A percentile compares a stretch with the other conserved stretches of the same genome.
Conservation (phyloP, 2,888 invertebrate genomes). For the Isoperla grammatica region DNA sequence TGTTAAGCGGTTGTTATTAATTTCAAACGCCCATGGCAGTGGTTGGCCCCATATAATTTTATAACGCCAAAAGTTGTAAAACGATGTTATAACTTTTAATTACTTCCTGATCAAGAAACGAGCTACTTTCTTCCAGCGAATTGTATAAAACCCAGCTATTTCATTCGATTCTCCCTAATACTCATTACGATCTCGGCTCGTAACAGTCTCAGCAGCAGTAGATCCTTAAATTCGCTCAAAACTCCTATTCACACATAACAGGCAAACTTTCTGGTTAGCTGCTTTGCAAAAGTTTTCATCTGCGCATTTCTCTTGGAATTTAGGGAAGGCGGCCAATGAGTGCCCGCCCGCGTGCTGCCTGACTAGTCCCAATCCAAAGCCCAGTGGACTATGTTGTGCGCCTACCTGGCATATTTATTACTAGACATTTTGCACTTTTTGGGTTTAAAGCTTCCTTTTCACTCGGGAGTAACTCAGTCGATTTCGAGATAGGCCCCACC, state of each 20-base stretch:
- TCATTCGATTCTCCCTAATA: neutral
- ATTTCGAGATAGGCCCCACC: no score
- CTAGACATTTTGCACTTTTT: constrained; percentile 11
- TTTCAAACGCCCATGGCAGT: neutral
- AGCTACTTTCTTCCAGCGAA: neutral
- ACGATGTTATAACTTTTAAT: constrained; percentile 9
- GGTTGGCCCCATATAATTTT: neutral
- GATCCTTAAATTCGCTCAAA: constrained; percentile 5
- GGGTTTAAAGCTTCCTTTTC: constrained; percentile 3
- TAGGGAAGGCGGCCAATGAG: neutral
- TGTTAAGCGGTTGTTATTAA: neutral
- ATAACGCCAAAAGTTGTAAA: constrained; percentile 4
- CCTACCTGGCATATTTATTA: constrained; percentile 13
- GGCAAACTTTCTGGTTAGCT: neutral
- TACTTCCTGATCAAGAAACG: constrained; percentile 3
- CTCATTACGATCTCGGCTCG: neutral
- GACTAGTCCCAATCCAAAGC: constrained; percentile 10
- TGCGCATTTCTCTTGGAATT: neutral
- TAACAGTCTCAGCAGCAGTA: neutral
- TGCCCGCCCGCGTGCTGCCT: neutral
- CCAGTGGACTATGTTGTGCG: constrained; percentile 2
- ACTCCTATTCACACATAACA: constrained; percentile 5
- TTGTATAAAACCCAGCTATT: neutral
- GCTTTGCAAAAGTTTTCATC: neutral
- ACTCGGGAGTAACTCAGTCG: neutral